phyloP scores from a whole-genome alignment of 1,140 invertebrate species.

The Trichonephila inaurata region DNA sequence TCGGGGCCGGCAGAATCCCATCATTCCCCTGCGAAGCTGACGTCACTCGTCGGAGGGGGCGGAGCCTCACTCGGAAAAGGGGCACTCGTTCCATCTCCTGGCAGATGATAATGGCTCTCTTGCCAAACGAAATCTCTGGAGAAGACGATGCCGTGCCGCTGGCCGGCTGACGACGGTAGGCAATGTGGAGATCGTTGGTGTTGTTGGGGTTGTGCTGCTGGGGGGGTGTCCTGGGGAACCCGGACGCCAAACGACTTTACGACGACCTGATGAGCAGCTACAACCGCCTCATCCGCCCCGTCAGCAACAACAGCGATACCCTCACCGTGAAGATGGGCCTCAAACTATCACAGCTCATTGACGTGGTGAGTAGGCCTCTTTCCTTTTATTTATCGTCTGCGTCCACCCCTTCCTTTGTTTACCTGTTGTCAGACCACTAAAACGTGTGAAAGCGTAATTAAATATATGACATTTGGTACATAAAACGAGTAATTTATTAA shows the following conservation, averaged over 20 bases:
- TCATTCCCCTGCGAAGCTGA: slow-evolving; percentile 43
- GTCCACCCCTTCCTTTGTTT: not conserved
- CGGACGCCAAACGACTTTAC: slow-evolving; percentile 79
- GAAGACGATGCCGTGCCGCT: not conserved
- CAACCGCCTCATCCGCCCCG: slow-evolving; percentile 81
- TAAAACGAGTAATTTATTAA: too few relatives aligned
- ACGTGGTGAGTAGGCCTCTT: slow-evolving; percentile 90
- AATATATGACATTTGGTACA: too few relatives aligned
- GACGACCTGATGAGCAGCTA: slow-evolving; percentile 80
- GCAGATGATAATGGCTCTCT: slow-evolving; percentile 38
- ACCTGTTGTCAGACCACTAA: too few relatives aligned
- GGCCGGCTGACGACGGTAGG: slow-evolving; percentile 6
- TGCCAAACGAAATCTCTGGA: not conserved
- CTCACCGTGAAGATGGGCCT: slow-evolving; percentile 82
- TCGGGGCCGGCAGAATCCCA: not conserved
- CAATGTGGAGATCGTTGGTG: slow-evolving; percentile 31
- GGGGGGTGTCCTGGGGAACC: slow-evolving; percentile 68
- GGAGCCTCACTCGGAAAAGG: not conserved
- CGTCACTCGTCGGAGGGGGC: slow-evolving; percentile 37
- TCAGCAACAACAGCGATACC: slow-evolving; percentile 79
- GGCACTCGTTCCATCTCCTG: not conserved
- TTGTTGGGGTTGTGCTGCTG: slow-evolving; percentile 50
- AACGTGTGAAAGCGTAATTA: too few relatives aligned
- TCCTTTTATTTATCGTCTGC: not conserved
- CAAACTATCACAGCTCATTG: slow-evolving; percentile 88